phyloP scores from a whole-genome alignment of 1,140 invertebrate species.

The Spodoptera litura region DNA sequence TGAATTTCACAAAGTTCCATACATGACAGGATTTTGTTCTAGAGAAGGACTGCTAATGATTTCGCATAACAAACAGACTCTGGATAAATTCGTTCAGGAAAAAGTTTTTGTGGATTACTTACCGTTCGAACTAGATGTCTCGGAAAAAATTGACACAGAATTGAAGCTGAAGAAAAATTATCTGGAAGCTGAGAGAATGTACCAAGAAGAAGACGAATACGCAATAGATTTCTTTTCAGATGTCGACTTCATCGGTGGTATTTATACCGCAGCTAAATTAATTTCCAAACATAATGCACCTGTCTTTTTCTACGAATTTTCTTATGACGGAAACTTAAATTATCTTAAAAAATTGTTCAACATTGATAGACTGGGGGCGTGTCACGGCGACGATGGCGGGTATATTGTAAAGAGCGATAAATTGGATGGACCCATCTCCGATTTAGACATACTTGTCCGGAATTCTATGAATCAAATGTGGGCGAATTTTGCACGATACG shows the following conservation, averaged over 20 bases:
- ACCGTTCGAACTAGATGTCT: conserved; percentile 65
- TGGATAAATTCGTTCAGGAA: conserved; percentile 66
- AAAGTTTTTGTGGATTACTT: conserved; percentile 71
- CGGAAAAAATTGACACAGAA: conserved; percentile 65
- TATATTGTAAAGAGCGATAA: conserved; percentile 70
- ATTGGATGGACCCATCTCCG: conserved; percentile 59
- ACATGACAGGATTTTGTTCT: conserved; percentile 74
- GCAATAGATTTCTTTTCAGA: conserved; percentile 80
- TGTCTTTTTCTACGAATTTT: conserved; percentile 81
- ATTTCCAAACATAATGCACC: conserved; percentile 71
- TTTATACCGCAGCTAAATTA: conserved; percentile 68
- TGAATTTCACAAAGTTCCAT: conserved; percentile 78
- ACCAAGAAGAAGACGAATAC: conserved; percentile 69
- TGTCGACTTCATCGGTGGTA: conserved; percentile 76
- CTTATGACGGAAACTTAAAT: conserved; percentile 79
- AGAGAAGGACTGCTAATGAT: conserved; percentile 76
- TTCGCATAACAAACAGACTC: conserved; percentile 44
- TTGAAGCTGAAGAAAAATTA: conserved; percentile 72
- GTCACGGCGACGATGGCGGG: conserved; percentile 78
- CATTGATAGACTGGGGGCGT: conserved; percentile 70
- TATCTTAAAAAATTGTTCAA: conserved; percentile 71
- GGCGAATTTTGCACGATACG: conserved; percentile 85
- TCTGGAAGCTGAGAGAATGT: conserved; percentile 63
- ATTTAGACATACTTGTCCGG: conserved; percentile 68
- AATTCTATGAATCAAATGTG: conserved; percentile 81